Evolutionary conservation across 1,140 invertebrate genomes (phyloP).

Genomic region (Euura lappo): DNA sequence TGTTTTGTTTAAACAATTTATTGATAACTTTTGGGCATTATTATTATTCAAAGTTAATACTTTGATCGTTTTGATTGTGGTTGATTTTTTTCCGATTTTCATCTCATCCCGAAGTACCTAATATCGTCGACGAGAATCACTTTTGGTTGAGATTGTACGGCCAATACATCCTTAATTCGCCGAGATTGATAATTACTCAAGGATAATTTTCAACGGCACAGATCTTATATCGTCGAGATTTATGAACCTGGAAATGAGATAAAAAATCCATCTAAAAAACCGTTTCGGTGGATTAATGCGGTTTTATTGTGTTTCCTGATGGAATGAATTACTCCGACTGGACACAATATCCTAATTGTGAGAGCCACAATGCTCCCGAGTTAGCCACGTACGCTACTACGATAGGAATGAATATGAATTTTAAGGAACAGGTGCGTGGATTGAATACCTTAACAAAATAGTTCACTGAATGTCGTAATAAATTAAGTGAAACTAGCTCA

Average conservation of each 20-base stretch:
- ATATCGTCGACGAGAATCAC: too few relatives aligned
- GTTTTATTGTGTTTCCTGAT: not conserved
- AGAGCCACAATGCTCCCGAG: not conserved
- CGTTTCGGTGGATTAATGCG: constrained; percentile 5
- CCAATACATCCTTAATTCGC: not conserved
- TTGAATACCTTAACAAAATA: not conserved
- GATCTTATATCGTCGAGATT: not conserved
- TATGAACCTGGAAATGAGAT: not conserved
- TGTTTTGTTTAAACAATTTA: too few relatives aligned
- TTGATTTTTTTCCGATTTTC: too few relatives aligned
- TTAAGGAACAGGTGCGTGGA: not conserved
- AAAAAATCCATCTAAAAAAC: not conserved
- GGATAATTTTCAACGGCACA: constrained; percentile 7
- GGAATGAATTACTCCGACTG: not conserved
- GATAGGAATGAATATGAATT: not conserved
- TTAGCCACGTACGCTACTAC: not conserved
- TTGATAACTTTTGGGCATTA: too few relatives aligned
- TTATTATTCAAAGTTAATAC: too few relatives aligned
- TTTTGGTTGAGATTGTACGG: too few relatives aligned
- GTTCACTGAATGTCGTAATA: not conserved
- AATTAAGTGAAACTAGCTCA: not conserved
- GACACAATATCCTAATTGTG: constrained; percentile 3
- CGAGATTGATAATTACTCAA: not conserved
- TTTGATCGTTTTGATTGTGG: too few relatives aligned
- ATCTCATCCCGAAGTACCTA: too few relatives aligned